A percentile compares a stretch with the other conserved stretches of the same genome.
Evolutionary conservation across 2,797 vertebrate genomes (phyloP).

Genomic region (Sylvia borin): DNA sequence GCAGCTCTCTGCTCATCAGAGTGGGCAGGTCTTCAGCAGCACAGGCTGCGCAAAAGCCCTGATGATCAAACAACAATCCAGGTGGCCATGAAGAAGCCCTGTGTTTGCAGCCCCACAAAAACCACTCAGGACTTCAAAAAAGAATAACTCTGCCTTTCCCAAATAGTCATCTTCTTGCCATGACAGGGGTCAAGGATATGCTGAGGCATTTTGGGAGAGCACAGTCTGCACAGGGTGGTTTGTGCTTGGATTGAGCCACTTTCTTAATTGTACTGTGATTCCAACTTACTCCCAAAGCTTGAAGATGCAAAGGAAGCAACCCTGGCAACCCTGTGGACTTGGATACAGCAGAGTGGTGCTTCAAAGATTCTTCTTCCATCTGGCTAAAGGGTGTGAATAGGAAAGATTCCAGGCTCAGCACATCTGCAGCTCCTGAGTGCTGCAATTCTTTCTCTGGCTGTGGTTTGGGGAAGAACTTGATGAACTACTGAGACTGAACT

Average conservation of each 20-base stretch:
- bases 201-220: not conserved
- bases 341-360: not conserved
- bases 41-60: not conserved
- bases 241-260: not conserved
- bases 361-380: not conserved
- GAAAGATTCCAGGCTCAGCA: not conserved
- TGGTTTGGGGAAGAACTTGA: not conserved
- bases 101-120: not conserved
- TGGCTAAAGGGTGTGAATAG: not conserved
- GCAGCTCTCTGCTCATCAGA: not conserved
- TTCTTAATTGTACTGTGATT: not conserved
- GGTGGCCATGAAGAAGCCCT: not conserved
- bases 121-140: not conserved
- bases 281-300: not conserved
- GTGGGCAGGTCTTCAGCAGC: not conserved
- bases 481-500: not conserved
- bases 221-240: not conserved
- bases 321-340: not conserved
- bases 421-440: not conserved
- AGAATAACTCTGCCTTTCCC: not conserved
- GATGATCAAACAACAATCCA: not conserved
- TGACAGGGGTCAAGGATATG: not conserved
- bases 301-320: not conserved
- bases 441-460: not conserved
- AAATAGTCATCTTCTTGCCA: not conserved